Base-by-base conservation (phyloP, 2,888 invertebrate species). In the Alsophila aescularia region DNA sequence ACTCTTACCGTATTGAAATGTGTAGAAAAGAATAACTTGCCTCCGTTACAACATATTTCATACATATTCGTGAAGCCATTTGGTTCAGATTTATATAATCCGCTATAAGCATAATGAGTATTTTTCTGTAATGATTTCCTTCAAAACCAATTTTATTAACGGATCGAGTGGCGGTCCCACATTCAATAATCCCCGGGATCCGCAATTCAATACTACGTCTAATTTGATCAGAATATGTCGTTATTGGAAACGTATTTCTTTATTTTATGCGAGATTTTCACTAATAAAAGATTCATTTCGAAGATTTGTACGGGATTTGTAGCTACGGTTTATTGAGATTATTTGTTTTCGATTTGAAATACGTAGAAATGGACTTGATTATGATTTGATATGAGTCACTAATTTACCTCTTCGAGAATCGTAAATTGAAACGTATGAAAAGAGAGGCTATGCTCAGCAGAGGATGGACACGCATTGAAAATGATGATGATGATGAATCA, bases 81-180 rank as follows among this genome's bases (percentile, higher is more conserved):
- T 37, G 42, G 29, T 40, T 52, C 21, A 31, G 35, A 51, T 64
- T 58, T 36, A 36, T 54, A 49, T 65, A 63, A 64, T 64, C 64
- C 58, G 14, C n/a, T 53, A 39, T 50, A 58, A 48, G 58, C 61
- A 48, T 52, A 40, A 43, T 55, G 44, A 45, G 40, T 64, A 60
- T 64, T 62, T 60, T 59, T 58, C 49, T 45, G 41, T 59, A 62
- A 62, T 58, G 47, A 62, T 67, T 56, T 56, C 36, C 49, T 62
- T 60, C 47, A 60, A 66, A 66, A 68, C 58, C 64, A 67, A 72
- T 73, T 69, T 70, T 66, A 67, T 66, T 61, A 65, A 37, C 60
- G 48, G 58, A 58, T 51, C 40, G 34, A 34, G 48, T 52, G 14
- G 49, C 44, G 56, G 54, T 43, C 51, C 61, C 52, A 51, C 52